Evolutionary conservation across 2,797 vertebrate species (phyloP), one percentile per base, ranked within the genome.

Genomic region (Eospalax fontanierii): DNA sequence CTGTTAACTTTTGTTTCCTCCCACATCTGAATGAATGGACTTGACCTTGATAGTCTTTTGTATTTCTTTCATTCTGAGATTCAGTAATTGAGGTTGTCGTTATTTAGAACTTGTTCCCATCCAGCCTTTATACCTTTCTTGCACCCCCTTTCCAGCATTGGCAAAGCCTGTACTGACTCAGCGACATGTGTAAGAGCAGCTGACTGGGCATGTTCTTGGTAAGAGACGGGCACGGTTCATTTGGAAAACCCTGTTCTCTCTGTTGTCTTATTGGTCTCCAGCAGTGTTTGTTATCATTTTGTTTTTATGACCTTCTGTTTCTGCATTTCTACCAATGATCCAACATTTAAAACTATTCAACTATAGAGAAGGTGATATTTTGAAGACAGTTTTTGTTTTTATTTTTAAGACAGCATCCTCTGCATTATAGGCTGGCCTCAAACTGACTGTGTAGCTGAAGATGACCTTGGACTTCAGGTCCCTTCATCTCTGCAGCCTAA

Each of bases 341-440:
- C 35, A 82, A 70, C 4, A 81, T 28, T 96, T 79, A 35, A 85
- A 79, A 95, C 86, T 70, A 38, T 28, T 89, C 28, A 89, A 50
- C 19, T 75, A 43, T 16, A 91, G 83, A 63, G 5, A 86, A 86
- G 3, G 3, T 50, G 46, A 11, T 38, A 19, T 73, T 38, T 57
- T n/a, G 4, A 8, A 38, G 15, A 26, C 11, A 6, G 46, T 19
- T 57, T 35, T 54, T 38, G 24, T 71, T 70, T 54, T 70, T 15
- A 54, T 22, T 35, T 70, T 28, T 85, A 65, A 28, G 22, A 19
- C n/a, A 38, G 24, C 43, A 24, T 57, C 22, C n/a, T 15, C 19
- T 35, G 68, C 35, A 85, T 57, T 85, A 33, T 24, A 71, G 66
- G n/a, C 35, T 71, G 66, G 4, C 46, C n/a, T 30, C 43, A 68